Percentiles rank a stretch among this genome's conserved stretches.
phyloP scores from a whole-genome alignment of 2,113 vertebrate genomes.

The Hyaena hyaena region DNA sequence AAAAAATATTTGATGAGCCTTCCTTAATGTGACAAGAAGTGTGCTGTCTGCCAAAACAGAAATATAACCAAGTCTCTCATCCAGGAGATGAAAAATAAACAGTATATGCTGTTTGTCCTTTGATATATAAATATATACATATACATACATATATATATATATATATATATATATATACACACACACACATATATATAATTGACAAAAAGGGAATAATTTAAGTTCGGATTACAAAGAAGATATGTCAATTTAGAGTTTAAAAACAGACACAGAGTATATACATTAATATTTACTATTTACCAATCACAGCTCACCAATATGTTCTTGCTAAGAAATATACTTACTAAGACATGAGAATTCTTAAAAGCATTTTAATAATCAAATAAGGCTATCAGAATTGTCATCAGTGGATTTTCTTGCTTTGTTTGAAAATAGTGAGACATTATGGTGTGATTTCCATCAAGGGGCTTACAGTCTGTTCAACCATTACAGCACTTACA shows the following conservation, averaged over 20 bases:
- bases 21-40: neutral
- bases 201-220: neutral
- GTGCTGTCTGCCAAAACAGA: neutral
- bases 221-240: neutral
- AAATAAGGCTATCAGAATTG: neutral
- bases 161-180: too few species aligned
- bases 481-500: neutral
- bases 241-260: neutral
- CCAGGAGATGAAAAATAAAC: neutral
- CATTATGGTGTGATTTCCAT: neutral
- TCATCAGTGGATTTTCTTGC: neutral
- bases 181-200: neutral
- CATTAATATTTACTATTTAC: neutral
- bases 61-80: neutral
- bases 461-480: neutral
- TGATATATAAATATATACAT: neutral
- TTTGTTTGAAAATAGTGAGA: neutral
- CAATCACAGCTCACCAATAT: neutral
- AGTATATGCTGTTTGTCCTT: neutral
- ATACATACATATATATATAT: too few species aligned
- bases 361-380: neutral
- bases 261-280: neutral
- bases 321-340: neutral
- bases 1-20: neutral
- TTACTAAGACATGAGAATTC: neutral